Evolutionary conservation across 2,888 invertebrate genomes (phyloP).

Genomic region (Ecdyonurus torrentis): DNA sequence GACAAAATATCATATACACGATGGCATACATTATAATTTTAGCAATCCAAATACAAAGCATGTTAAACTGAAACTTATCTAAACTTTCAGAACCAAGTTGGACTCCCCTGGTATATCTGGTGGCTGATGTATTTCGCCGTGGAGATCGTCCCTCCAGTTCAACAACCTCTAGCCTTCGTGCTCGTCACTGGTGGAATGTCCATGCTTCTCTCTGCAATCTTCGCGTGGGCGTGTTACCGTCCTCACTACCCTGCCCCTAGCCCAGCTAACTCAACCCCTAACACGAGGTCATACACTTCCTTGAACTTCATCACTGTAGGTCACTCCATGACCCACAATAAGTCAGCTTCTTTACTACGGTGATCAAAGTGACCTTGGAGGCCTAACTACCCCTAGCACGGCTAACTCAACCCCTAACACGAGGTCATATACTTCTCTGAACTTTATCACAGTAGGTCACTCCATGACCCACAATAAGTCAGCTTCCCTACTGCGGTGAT

Average conservation of each 20-base stretch:
- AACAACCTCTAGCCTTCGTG: conserved; percentile 16
- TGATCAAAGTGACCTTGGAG: no score
- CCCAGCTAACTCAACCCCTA: neutral
- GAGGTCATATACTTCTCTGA: conserved; percentile 16
- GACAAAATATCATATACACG: no score
- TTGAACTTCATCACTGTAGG: conserved; percentile 13
- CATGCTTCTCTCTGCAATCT: conserved; percentile 3
- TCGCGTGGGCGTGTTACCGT: conserved; percentile 16
- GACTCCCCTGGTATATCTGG: conserved; percentile 33
- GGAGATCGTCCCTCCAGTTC: conserved; percentile 32
- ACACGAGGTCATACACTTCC: conserved; percentile 15
- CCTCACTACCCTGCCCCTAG: neutral
- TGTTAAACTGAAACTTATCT: conserved; percentile 10
- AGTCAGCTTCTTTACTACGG: no score
- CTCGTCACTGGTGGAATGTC: conserved; percentile 3
- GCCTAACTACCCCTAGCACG: neutral
- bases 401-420: neutral
- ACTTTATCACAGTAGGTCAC: conserved; percentile 12
- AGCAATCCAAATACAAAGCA: no score
- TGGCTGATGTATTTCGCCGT: conserved; percentile 32
- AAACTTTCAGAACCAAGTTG: conserved; percentile 37
- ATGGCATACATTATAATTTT: no score
- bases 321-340: no score
- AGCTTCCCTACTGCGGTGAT: no score
- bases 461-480: no score